Evolutionary conservation across 1,140 invertebrate species (phyloP).

Genomic region (Aphelinus atriplicis): DNA sequence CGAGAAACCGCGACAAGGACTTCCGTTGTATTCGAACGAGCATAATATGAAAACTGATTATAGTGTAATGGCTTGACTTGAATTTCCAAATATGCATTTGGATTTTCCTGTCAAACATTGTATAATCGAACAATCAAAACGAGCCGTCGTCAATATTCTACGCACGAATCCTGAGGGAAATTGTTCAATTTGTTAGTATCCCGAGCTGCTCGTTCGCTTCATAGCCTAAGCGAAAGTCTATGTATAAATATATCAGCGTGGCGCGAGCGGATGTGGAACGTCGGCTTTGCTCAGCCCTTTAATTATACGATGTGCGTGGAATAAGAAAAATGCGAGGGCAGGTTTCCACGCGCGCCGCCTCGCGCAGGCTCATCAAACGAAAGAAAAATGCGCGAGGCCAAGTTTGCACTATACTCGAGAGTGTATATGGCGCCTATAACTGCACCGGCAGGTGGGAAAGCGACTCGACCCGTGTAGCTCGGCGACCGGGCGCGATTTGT

Average conservation of each 20-base stretch:
- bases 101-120: no score
- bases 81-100: not conserved
- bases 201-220: no score
- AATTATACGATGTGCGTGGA: slow-evolving; percentile 9
- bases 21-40: slow-evolving; percentile 26
- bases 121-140: no score
- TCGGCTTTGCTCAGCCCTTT: not conserved
- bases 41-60: slow-evolving; percentile 30
- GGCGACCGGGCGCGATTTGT: slow-evolving; percentile 59
- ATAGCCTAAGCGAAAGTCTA: no score
- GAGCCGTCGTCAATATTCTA: no score
- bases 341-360: slow-evolving; percentile 2
- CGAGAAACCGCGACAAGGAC: slow-evolving; percentile 14
- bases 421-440: slow-evolving; percentile 4
- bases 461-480: slow-evolving; percentile 53
- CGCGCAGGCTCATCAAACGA: not conserved
- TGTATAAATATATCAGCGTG: no score
- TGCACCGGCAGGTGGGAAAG: slow-evolving; percentile 58
- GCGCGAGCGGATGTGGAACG: no score
- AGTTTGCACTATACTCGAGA: slow-evolving; percentile 2
- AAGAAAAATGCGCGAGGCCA: slow-evolving; percentile 23
- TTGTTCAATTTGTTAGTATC: no score
- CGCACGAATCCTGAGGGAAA: no score
- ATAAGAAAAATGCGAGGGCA: slow-evolving; percentile 28
- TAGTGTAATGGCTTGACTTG: slow-evolving; percentile 28